Evolutionary conservation across 2,113 vertebrate species (phyloP).

Genomic region (Manacus vitellinus): DNA sequence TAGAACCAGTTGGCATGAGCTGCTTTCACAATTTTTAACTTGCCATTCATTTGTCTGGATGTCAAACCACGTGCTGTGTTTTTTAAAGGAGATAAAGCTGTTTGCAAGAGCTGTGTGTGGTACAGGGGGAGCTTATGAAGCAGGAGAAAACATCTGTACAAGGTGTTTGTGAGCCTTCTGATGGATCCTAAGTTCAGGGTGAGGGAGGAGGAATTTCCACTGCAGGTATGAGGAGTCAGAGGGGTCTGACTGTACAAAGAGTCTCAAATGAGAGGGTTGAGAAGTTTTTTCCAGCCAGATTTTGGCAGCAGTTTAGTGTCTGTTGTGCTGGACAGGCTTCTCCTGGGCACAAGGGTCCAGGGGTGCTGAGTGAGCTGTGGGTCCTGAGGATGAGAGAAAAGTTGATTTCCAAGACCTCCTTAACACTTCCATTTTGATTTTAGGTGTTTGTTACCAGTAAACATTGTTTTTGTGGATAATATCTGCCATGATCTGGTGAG

Average conservation of each 20-base stretch:
- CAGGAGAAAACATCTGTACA: neutral
- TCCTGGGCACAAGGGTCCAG: neutral
- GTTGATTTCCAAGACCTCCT: neutral
- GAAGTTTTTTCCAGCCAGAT: neutral
- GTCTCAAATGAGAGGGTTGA: neutral
- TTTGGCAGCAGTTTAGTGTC: neutral
- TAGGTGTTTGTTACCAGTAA: neutral
- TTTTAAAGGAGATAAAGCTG: neutral
- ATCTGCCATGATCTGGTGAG: neutral
- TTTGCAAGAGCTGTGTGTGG: neutral
- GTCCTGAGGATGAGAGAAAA: neutral
- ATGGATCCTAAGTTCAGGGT: neutral
- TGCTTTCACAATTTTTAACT: neutral
- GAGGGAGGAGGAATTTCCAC: neutral
- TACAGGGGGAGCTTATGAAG: neutral
- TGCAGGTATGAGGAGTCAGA: neutral
- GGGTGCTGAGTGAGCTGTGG: neutral
- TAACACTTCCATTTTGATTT: neutral
- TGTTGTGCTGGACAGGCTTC: neutral
- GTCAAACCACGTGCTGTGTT: neutral
- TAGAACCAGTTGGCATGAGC: neutral
- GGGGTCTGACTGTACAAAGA: neutral
- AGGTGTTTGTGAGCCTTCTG: neutral
- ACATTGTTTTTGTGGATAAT: neutral
- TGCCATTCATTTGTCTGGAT: neutral